These are phyloP conservation scores for Donacobius atricapilla DNA, from an alignment of 2,113 vertebrate species.

Conservation along the genomic window DNA sequence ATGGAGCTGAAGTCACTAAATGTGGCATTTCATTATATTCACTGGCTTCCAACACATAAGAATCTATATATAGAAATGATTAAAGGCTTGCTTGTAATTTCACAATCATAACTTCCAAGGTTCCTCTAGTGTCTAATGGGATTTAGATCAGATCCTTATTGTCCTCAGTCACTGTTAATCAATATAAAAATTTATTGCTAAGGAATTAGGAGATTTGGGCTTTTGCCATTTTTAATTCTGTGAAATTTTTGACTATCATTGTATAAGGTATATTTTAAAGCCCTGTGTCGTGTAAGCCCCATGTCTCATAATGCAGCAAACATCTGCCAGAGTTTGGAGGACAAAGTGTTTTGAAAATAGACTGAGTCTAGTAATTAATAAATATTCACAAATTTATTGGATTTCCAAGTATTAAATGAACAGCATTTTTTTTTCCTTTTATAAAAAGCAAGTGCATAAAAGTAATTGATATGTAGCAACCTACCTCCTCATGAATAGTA, in stretches of 20 bases:
- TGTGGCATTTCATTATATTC: not conserved
- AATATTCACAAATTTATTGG: not conserved
- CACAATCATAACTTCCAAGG: not conserved
- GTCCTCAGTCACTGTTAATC: not conserved
- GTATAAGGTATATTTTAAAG: not conserved
- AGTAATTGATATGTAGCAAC: not conserved
- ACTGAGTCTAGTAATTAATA: not conserved
- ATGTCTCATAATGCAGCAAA: not conserved
- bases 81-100: not conserved
- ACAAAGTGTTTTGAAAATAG: not conserved
- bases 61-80: not conserved
- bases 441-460: not conserved
- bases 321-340: not conserved
- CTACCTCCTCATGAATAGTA: not conserved
- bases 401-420: not conserved
- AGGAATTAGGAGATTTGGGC: not conserved
- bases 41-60: not conserved
- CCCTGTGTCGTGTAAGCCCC: not conserved
- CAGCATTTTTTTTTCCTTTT: not conserved
- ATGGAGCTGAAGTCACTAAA: not conserved
- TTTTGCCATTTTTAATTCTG: not conserved
- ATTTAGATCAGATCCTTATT: not conserved
- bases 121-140: not conserved
- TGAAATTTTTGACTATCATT: not conserved
- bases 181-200: not conserved